These are phyloP conservation scores for Holacanthella duospinosa DNA, from an alignment of 2,888 invertebrate species.

Conservation along the genomic window DNA sequence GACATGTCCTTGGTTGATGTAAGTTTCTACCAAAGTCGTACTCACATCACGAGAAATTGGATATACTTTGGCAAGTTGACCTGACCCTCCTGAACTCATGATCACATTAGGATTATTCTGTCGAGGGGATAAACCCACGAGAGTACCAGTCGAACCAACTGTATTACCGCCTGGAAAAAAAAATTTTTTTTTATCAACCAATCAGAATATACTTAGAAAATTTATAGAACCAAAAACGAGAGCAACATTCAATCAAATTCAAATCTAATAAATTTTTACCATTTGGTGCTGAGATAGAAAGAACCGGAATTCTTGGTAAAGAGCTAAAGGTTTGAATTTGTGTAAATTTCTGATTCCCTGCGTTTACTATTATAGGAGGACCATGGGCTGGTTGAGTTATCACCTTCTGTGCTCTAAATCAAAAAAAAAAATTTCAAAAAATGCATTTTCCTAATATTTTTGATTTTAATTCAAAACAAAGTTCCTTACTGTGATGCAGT, in stretches of 20 bases:
- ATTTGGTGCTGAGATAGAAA: conserved; percentile 29
- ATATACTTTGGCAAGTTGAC: conserved; percentile 30
- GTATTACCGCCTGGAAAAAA: background rate
- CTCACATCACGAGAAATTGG: conserved; percentile 28
- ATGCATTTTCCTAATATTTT: background rate
- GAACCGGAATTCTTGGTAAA: conserved; percentile 29
- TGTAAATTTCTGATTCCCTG: conserved; percentile 26
- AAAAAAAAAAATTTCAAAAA: conserved; percentile 12
- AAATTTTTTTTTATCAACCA: too few relatives aligned
- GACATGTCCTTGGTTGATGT: background rate
- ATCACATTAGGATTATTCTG: conserved; percentile 25
- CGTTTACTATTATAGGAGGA: conserved; percentile 38
- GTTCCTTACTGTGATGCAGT: conserved; percentile 27
- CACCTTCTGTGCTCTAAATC: conserved; percentile 35
- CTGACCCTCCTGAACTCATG: conserved; percentile 23
- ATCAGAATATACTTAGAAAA: background rate
- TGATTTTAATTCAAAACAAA: background rate
- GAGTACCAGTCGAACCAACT: conserved; percentile 15
- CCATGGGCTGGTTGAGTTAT: conserved; percentile 40
- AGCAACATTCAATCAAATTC: background rate
- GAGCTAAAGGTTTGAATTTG: conserved; percentile 31
- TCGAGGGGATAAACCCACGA: conserved; percentile 33
- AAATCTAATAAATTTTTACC: conserved; percentile 16
- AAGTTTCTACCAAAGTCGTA: background rate
- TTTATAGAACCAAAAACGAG: background rate